phyloP scores from a whole-genome alignment of 2,888 invertebrate species.

The Zygogramma bicolorata region DNA sequence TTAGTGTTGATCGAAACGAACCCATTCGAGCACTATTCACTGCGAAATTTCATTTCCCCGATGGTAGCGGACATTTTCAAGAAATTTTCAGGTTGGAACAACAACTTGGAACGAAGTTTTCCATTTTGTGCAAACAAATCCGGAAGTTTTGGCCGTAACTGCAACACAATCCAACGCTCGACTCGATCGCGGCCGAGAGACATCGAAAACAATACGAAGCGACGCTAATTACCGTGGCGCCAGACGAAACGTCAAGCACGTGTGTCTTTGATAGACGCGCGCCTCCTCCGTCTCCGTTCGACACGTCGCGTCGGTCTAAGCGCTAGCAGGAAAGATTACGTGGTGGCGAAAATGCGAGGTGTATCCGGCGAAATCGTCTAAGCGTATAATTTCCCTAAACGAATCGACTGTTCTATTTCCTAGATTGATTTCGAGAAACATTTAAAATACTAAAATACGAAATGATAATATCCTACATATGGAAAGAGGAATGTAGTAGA shows the following conservation, averaged over 20 bases:
- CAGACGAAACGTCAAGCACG: conserved; percentile 12
- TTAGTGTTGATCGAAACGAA: too few relatives aligned
- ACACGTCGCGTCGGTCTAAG: background rate
- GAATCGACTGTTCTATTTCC: background rate
- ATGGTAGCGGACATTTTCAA: too few relatives aligned
- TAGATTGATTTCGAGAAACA: background rate
- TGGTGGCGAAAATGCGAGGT: background rate
- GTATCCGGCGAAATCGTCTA: background rate
- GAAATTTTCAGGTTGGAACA: too few relatives aligned
- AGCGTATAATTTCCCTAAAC: background rate
- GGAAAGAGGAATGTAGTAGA: too few relatives aligned
- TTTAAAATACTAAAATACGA: too few relatives aligned
- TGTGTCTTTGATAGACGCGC: conserved; percentile 15
- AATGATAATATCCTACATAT: too few relatives aligned
- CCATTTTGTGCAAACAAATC: background rate
- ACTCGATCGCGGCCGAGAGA: background rate
- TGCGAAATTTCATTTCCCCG: too few relatives aligned
- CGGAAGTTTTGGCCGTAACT: background rate
- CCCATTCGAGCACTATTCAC: too few relatives aligned
- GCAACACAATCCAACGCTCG: background rate
- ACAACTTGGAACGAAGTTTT: too few relatives aligned
- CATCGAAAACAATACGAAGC: background rate
- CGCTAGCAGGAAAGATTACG: background rate
- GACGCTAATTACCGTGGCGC: conserved; percentile 17
- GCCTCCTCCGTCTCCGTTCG: background rate